Percentiles rank a stretch among this genome's conserved stretches.
phyloP scores from a whole-genome alignment of 2,888 invertebrate species.

The Himalopsyche kuldschensis region DNA sequence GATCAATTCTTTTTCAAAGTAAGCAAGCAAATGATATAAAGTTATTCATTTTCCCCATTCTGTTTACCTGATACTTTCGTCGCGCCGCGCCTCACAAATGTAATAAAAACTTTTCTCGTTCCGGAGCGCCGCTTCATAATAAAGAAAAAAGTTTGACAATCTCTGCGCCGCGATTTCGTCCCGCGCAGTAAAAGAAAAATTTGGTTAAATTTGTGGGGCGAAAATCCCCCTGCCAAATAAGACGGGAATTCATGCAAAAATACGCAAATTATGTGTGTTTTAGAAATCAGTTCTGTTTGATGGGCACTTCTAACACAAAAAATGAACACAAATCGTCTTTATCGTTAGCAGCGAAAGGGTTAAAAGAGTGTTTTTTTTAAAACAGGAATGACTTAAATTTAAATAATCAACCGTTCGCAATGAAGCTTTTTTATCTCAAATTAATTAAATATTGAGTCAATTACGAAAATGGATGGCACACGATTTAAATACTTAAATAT shows the following conservation, averaged over 20 bases:
- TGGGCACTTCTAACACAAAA: neutral
- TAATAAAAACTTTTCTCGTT: neutral
- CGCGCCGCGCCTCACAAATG: neutral
- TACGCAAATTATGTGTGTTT: neutral
- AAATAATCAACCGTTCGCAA: neutral
- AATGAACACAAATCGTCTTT: neutral
- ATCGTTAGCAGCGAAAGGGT: neutral
- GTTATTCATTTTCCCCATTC: neutral
- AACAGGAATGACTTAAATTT: neutral
- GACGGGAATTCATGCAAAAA: neutral
- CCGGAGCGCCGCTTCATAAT: neutral
- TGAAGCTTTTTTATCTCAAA: neutral
- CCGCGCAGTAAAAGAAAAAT: neutral
- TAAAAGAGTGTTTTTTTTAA: neutral
- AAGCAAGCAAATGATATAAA: neutral
- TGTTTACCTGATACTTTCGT: neutral
- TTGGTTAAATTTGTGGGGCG: neutral
- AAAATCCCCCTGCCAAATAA: neutral
- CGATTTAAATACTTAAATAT: too few species aligned
- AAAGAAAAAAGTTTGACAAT: neutral
- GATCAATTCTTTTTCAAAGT: neutral
- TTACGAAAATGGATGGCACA: neutral
- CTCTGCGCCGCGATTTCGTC: neutral
- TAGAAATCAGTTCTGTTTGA: neutral
- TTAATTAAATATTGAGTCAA: neutral